Percentiles rank a stretch among this genome's conserved stretches.
Conservation (phyloP, 2,797 vertebrate species). For the Thripadectes ignobilis region DNA sequence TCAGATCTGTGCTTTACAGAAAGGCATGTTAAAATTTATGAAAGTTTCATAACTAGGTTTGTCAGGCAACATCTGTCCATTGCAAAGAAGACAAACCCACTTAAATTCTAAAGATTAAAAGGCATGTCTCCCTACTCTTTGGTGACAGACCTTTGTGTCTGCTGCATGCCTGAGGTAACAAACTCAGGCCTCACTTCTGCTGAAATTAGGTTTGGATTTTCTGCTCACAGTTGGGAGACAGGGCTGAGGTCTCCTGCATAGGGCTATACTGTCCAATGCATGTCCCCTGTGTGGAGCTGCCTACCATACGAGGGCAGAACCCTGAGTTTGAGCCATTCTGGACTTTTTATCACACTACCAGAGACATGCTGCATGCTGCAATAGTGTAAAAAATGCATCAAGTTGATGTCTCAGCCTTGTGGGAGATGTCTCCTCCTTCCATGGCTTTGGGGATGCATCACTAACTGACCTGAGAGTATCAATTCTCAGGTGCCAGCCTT, state of each 20-base stretch:
- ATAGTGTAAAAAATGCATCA: background rate
- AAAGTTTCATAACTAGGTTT: constrained; percentile 28
- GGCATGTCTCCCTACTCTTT: background rate
- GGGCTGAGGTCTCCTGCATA: background rate
- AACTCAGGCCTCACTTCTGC: background rate
- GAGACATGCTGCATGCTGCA: background rate
- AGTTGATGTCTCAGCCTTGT: background rate
- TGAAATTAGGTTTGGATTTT: background rate
- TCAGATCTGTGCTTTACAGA: background rate
- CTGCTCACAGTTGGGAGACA: background rate
- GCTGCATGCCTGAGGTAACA: background rate
- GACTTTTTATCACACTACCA: background rate
- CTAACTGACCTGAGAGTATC: background rate
- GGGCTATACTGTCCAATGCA: background rate
- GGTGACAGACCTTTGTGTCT: background rate
- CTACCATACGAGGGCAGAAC: background rate
- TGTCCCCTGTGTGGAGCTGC: background rate
- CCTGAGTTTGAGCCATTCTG: background rate
- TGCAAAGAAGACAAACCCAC: background rate
- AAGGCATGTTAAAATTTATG: constrained; percentile 5
- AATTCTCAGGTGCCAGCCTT: background rate
- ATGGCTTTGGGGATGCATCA: background rate
- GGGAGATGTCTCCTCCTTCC: background rate
- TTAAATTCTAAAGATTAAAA: constrained; percentile 26
- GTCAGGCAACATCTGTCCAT: constrained; percentile 5